Percentiles rank a stretch among this genome's conserved stretches.
These are phyloP conservation scores for Parapristionchus giblindavisi DNA, from an alignment of 2,888 invertebrate species.

Conservation along the genomic window DNA sequence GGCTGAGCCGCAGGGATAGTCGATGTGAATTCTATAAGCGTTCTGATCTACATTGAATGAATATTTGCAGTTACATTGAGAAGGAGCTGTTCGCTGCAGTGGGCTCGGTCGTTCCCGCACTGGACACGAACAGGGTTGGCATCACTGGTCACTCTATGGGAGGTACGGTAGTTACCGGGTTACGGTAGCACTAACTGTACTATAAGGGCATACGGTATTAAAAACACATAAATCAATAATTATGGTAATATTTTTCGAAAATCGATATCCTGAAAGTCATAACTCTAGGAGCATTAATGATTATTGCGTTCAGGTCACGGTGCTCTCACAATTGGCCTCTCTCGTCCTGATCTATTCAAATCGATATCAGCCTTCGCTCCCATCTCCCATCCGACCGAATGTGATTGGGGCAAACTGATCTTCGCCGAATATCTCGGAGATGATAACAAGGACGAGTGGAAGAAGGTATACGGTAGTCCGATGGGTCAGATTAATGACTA, in stretches of 20 bases:
- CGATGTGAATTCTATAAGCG: not conserved
- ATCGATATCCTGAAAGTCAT: not conserved
- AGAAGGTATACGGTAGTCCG: slow-evolving; percentile 7
- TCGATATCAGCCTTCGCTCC: slow-evolving; percentile 92
- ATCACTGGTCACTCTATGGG: slow-evolving; percentile 81
- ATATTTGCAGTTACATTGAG: slow-evolving; percentile 20
- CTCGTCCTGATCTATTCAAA: slow-evolving; percentile 83
- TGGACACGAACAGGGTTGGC: slow-evolving; percentile 39
- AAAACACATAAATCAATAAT: not conserved
- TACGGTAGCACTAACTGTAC: no score
- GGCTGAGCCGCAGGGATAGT: no score
- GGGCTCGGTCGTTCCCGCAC: slow-evolving; percentile 15
- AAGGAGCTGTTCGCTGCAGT: slow-evolving; percentile 1
- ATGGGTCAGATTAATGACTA: not conserved
- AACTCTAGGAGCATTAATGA: not conserved
- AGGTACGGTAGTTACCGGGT: slow-evolving; percentile 72
- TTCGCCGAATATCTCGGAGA: slow-evolving; percentile 71
- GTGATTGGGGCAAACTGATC: slow-evolving; percentile 81
- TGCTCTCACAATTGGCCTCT: slow-evolving; percentile 75
- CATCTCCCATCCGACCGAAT: slow-evolving; percentile 85
- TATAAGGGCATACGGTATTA: not conserved
- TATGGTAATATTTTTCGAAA: no score
- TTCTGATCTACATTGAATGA: not conserved
- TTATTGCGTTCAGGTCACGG: slow-evolving; percentile 79
- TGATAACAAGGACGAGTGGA: slow-evolving; percentile 16